Evolutionary conservation across 1,140 invertebrate genomes (phyloP).

Genomic region (Hylaeus anthracinus): DNA sequence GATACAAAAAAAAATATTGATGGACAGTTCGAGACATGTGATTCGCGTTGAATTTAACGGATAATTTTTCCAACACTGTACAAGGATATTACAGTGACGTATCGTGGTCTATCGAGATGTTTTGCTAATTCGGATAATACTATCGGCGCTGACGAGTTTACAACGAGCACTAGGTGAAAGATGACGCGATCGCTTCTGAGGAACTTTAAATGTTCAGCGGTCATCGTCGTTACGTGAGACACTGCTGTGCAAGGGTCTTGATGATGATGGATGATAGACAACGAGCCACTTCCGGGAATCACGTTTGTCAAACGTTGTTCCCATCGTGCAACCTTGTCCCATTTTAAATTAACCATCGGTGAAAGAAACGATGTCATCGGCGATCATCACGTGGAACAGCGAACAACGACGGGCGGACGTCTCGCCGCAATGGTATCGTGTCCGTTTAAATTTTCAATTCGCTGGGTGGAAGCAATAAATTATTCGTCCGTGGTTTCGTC

Average conservation of each 20-base stretch:
- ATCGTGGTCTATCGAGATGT: neutral
- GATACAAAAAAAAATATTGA: too few species aligned
- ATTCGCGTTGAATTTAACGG: too few species aligned
- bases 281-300: slow-evolving; percentile 76
- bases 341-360: slow-evolving; percentile 61
- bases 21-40: too few species aligned
- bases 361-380: slow-evolving; percentile 40
- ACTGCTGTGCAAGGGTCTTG: slow-evolving; percentile 63
- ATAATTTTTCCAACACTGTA: neutral
- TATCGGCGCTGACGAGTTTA: neutral
- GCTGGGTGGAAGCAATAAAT: slow-evolving; percentile 13
- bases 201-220: slow-evolving; percentile 45
- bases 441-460: slow-evolving; percentile 30
- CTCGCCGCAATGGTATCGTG: slow-evolving; percentile 1
- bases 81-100: neutral
- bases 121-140: neutral
- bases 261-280: slow-evolving; percentile 77
- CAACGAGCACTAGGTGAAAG: neutral
- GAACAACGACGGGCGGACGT: slow-evolving; percentile 7
- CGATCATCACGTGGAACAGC: slow-evolving; percentile 23
- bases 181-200: slow-evolving; percentile 19
- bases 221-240: slow-evolving; percentile 61
- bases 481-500: slow-evolving; percentile 30
- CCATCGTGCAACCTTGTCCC: slow-evolving; percentile 74
- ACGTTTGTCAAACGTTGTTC: slow-evolving; percentile 66